These are phyloP conservation scores for Cherax quadricarinatus DNA, from an alignment of 1,140 invertebrate species.

Conservation along the genomic window DNA sequence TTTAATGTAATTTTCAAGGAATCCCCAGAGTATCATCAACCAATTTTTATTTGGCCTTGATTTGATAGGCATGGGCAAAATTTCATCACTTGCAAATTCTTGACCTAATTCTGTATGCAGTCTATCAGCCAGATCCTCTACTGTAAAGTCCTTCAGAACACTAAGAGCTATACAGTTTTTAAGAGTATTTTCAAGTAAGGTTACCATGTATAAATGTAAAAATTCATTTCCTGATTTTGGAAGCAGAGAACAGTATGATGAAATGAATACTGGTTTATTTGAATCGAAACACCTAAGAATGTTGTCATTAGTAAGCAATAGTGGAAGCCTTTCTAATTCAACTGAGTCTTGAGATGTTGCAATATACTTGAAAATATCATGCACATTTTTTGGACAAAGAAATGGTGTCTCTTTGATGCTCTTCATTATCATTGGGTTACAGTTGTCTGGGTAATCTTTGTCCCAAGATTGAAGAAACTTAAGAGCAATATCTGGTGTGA, in stretches of 20 bases:
- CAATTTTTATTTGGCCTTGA: background rate
- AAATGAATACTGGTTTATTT: constrained; percentile 33
- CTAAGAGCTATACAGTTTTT: background rate
- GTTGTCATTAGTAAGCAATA: constrained; percentile 41
- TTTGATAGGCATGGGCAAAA: background rate
- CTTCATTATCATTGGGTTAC: background rate
- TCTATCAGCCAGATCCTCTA: background rate
- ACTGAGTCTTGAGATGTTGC: background rate
- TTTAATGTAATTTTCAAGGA: constrained; percentile 2
- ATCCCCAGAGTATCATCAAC: constrained; percentile 1
- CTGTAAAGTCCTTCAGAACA: constrained; percentile 31
- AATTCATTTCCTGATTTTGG: constrained; percentile 36
- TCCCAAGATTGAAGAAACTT: constrained; percentile 32
- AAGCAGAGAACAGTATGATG: background rate
- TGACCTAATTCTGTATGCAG: background rate
- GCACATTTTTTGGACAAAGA: constrained; percentile 14
- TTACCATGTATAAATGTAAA: background rate
- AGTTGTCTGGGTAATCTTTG: constrained; percentile 11
- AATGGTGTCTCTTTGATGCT: constrained; percentile 15
- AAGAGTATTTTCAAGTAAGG: background rate
- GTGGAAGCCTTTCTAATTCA: constrained; percentile 10
- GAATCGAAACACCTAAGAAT: constrained; percentile 11
- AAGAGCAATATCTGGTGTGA: constrained; percentile 7
- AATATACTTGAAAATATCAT: background rate
- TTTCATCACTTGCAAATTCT: background rate